Base-by-base conservation (phyloP, 2,888 invertebrate species). In the Lingula anatina region DNA sequence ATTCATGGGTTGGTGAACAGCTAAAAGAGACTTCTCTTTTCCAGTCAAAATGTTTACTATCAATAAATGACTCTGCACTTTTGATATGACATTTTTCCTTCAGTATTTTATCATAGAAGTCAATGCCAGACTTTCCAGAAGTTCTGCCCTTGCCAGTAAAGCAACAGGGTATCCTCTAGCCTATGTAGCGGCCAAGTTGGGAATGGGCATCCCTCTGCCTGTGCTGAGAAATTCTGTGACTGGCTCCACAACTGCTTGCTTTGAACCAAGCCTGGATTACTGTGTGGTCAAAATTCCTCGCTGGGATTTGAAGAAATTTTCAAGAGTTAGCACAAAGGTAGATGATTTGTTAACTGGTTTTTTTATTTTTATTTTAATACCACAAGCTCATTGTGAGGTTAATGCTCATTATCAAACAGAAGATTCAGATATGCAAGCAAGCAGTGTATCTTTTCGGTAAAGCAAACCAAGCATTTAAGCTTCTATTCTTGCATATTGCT, bases 231-330 rank as follows among this genome's bases (percentile, higher is more conserved):
- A 99, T 77, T 89, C 91, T 0, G 95, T 97, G 0, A 97, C 96
- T 3, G 77, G 75, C 41, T 88, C 88, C 18, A 97, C 97, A 0
- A 99, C 97, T 0, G 97, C 99, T 3, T 99, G 99, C 73, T 99
- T 99, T 77, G 99, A 99, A 75, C 99, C 99, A 0, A 94, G 94
- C 77, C 83, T 99, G 55, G 99, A 99, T 82, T 99, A 99, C 66
- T 96, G 96, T 76, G 97, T 99, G 0, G 96, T 99, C 0, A 99
- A 99, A 81, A 92, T 99, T 66, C 99, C 99, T 2, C 84, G 99
- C 59, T 99, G 99, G 99, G 99, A 99, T 80, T 82, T 99, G 56
- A 87, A 73, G 56, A 81, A 81, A 59, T 99, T 99, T 75, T 86
- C 87, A 21, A 83, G 92, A 61, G 99, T 99, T 3, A 91, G 90